Percentiles rank a stretch among this genome's conserved stretches.
phyloP scores from a whole-genome alignment of 1,140 invertebrate genomes.

The Cephus cinctus region DNA sequence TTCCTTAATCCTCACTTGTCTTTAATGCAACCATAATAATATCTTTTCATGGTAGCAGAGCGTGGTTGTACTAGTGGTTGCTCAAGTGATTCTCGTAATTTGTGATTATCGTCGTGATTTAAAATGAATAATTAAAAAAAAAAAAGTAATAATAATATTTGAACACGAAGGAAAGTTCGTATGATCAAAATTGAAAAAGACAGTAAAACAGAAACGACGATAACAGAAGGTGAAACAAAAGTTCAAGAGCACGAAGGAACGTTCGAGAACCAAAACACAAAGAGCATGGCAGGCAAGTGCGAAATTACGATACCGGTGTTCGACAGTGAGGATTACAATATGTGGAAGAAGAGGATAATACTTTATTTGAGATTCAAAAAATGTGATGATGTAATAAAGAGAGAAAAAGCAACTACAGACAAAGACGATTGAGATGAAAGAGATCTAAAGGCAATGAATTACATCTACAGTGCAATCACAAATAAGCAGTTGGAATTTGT shows the following conservation, averaged over 20 bases:
- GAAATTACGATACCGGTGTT: background rate
- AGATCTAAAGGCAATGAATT: conserved; percentile 22
- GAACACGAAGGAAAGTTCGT: too few relatives aligned
- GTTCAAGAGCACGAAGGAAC: background rate
- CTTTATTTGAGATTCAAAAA: conserved; percentile 13
- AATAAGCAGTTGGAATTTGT: conserved; percentile 27
- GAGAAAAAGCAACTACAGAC: conserved; percentile 10
- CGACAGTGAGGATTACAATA: background rate
- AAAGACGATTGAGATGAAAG: conserved; percentile 16
- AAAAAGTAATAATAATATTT: too few relatives aligned
- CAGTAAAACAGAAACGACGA: too few relatives aligned
- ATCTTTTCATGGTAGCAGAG: too few relatives aligned
- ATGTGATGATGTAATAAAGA: conserved; percentile 9
- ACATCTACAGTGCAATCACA: conserved; percentile 21
- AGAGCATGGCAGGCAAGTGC: background rate
- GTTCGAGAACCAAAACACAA: background rate
- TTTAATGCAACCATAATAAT: too few relatives aligned
- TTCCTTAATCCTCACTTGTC: too few relatives aligned
- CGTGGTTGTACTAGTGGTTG: too few relatives aligned
- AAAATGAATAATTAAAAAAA: too few relatives aligned
- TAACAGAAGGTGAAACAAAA: too few relatives aligned
- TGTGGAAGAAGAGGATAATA: background rate
- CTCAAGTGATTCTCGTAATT: too few relatives aligned
- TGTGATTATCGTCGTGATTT: too few relatives aligned
- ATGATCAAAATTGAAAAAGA: too few relatives aligned